phyloP scores from a whole-genome alignment of 2,888 invertebrate genomes.

The Brachypterus glaber region DNA sequence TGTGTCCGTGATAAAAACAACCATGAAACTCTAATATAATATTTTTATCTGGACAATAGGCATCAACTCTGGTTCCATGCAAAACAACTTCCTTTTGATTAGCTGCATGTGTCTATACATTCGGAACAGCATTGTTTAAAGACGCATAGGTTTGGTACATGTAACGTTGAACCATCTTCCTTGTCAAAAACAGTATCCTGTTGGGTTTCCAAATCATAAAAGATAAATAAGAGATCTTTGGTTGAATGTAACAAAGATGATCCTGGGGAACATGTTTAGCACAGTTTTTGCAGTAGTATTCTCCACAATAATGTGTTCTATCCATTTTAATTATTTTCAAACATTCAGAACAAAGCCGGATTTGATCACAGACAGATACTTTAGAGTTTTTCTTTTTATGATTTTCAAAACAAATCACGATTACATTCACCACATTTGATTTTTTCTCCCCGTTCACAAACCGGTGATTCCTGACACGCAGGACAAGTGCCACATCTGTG shows the following conservation, averaged over 20 bases:
- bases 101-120: too few species aligned
- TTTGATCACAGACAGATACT: constrained; percentile 5
- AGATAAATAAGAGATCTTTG: too few species aligned
- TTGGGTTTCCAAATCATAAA: too few species aligned
- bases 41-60: constrained; percentile 12
- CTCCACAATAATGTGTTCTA: constrained; percentile 8
- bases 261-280: too few species aligned
- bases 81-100: too few species aligned
- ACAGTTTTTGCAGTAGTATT: too few species aligned
- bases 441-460: background rate
- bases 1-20: constrained; percentile 18
- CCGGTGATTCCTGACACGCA: constrained; percentile 10
- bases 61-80: too few species aligned
- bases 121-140: too few species aligned
- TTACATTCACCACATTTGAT: constrained; percentile 14
- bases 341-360: too few species aligned
- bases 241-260: too few species aligned
- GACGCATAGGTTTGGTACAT: constrained; percentile 20
- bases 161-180: constrained; percentile 7
- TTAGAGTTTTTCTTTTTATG: too few species aligned
- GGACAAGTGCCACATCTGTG: constrained; percentile 9
- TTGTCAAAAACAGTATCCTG: too few species aligned
- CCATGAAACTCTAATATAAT: constrained; percentile 19
- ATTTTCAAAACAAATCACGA: constrained; percentile 11
- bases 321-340: constrained; percentile 4